phyloP scores from a whole-genome alignment of 1,140 invertebrate genomes.

The Oncopodura yosiiana region DNA sequence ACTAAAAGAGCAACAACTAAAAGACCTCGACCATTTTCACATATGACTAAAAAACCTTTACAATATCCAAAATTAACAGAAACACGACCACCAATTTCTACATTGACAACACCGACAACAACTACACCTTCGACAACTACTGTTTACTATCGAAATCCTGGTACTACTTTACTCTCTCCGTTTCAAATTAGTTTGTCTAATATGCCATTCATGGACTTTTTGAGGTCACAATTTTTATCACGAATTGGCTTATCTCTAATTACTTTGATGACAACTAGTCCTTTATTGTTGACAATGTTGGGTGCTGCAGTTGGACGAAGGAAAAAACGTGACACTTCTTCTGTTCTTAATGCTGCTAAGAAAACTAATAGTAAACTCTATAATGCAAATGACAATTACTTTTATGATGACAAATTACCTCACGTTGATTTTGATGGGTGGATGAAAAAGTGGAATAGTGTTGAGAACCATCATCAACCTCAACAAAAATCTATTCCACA shows the following conservation, averaged over 20 bases:
- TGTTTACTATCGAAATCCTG: conserved; percentile 30
- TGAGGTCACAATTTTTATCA: conserved; percentile 31
- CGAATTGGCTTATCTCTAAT: conserved; percentile 29
- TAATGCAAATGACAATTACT: not conserved
- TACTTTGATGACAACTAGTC: conserved; percentile 31
- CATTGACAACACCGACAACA: conserved; percentile 32
- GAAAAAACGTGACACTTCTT: conserved; percentile 15
- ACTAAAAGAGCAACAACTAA: conserved; percentile 3
- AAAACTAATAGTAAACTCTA: not conserved
- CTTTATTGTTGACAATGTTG: conserved; percentile 24
- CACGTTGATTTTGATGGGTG: too few relatives aligned
- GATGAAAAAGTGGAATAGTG: not conserved
- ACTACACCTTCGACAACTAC: conserved; percentile 29
- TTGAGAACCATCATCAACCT: not conserved
- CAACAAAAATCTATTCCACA: not conserved
- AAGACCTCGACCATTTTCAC: conserved; percentile 24
- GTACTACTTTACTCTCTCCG: conserved; percentile 1
- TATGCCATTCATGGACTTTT: conserved; percentile 31
- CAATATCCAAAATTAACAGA: conserved; percentile 21
- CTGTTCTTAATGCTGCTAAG: not conserved
- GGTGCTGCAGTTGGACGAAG: conserved; percentile 21
- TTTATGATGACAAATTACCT: not conserved
- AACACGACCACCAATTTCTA: conserved; percentile 18
- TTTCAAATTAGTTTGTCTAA: conserved; percentile 20
- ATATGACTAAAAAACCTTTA: conserved; percentile 19